Evolutionary conservation across 2,113 vertebrate species (phyloP).

Genomic region (Dasypus novemcinctus): DNA sequence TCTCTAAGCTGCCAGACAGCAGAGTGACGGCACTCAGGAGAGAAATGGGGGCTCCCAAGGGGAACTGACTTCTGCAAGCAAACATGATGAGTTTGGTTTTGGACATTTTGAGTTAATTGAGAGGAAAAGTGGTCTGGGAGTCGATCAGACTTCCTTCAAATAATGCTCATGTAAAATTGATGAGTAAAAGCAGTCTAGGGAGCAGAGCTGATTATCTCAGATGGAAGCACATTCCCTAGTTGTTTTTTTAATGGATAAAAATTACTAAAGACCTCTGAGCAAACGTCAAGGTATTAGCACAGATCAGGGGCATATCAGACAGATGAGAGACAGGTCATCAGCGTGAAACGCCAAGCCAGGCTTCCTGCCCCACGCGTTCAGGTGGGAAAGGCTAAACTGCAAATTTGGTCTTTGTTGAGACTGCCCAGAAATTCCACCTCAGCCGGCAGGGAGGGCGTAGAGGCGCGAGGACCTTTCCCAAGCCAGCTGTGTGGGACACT

Average conservation of each 20-base stretch:
- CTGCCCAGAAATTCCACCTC: background rate
- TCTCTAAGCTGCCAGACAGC: background rate
- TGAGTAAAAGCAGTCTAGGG: background rate
- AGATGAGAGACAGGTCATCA: background rate
- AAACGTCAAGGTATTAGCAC: background rate
- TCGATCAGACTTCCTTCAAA: background rate
- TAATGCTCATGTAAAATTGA: background rate
- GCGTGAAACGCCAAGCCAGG: background rate
- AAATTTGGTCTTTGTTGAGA: background rate
- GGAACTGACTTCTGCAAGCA: too few relatives aligned
- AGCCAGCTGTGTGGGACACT: background rate
- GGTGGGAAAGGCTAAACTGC: background rate
- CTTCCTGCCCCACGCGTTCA: background rate
- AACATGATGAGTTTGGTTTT: background rate
- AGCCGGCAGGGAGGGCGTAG: background rate
- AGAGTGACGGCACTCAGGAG: background rate
- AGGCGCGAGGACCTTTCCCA: background rate
- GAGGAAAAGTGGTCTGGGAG: background rate
- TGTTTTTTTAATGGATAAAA: background rate
- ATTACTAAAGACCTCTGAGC: background rate
- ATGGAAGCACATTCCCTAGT: background rate
- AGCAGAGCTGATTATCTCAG: background rate
- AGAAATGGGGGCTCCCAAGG: rapidly evolving
- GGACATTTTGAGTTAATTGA: background rate
- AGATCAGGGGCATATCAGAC: background rate